Percentiles rank a stretch among this genome's conserved stretches.
phyloP scores from a whole-genome alignment of 2,797 vertebrate species.

The Ibycter americanus region DNA sequence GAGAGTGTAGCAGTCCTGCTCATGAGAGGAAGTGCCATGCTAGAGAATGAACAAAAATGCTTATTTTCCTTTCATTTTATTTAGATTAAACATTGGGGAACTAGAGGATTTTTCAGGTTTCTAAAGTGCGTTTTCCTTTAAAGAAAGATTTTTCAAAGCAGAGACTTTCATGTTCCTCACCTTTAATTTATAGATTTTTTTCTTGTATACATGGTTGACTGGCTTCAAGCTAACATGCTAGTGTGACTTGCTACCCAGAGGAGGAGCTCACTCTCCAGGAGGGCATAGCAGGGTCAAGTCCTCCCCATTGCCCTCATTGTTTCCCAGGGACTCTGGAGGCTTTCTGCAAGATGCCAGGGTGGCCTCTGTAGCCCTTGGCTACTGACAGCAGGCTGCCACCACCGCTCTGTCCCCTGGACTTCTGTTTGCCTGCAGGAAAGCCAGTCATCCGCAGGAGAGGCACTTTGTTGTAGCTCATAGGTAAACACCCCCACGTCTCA shows the following conservation, averaged over 20 bases:
- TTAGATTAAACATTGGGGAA: not conserved
- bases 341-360: not conserved
- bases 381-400: not conserved
- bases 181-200: not conserved
- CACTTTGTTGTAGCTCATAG: not conserved
- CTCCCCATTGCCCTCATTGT: not conserved
- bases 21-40: not conserved
- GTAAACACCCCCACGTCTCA: not conserved
- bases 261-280: not conserved
- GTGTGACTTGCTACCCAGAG: not conserved
- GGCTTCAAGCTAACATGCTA: not conserved
- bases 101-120: not conserved
- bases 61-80: not conserved
- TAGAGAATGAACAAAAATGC: not conserved
- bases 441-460: accelerated
- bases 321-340: not conserved
- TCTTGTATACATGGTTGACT: not conserved
- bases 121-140: not conserved
- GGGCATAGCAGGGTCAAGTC: not conserved
- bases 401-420: accelerated
- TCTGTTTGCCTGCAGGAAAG: not conserved
- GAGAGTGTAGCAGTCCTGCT: not conserved
- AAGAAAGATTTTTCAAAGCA: not conserved
- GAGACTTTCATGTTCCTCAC: not conserved
- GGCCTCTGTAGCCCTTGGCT: not conserved